Evolutionary conservation across 37 sponge, comb jelly and placozoan species (phyloP).

Genomic region (Ianthella basta): DNA sequence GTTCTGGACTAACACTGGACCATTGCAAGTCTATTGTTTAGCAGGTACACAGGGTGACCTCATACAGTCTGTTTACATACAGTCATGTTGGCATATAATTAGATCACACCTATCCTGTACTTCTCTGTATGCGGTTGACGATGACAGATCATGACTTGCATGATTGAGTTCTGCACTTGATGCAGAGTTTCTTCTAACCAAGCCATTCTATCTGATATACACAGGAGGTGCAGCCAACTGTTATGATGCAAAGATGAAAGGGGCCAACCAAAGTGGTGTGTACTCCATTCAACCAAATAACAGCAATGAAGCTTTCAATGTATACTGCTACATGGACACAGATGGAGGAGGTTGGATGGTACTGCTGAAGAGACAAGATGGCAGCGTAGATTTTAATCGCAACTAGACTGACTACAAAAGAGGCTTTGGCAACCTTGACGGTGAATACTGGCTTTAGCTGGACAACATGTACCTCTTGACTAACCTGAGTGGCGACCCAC

Average conservation of each 20-base stretch:
- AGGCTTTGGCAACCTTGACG: constrained; percentile 10
- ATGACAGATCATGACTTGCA: too few relatives aligned
- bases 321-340: constrained; percentile 18
- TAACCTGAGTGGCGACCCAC: background rate
- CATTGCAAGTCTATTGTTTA: too few relatives aligned
- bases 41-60: too few relatives aligned
- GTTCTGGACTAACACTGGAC: too few relatives aligned
- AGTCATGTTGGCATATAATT: too few relatives aligned
- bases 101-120: too few relatives aligned
- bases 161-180: too few relatives aligned
- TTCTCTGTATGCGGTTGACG: too few relatives aligned
- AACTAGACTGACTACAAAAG: background rate
- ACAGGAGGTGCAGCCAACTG: too few relatives aligned
- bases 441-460: background rate
- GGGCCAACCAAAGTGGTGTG: background rate
- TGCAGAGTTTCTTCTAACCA: too few relatives aligned
- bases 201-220: too few relatives aligned
- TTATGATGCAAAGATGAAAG: background rate
- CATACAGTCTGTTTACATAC: too few relatives aligned
- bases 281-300: constrained; percentile 6
- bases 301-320: background rate
- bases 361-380: constrained; percentile 11
- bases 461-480: constrained; percentile 21
- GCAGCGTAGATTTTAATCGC: background rate
- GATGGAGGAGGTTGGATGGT: constrained; percentile 29